Percentiles rank a stretch among this genome's conserved stretches.
Conservation (phyloP, 2,797 vertebrate species). For the Schizopygopsis pylzovi region DNA sequence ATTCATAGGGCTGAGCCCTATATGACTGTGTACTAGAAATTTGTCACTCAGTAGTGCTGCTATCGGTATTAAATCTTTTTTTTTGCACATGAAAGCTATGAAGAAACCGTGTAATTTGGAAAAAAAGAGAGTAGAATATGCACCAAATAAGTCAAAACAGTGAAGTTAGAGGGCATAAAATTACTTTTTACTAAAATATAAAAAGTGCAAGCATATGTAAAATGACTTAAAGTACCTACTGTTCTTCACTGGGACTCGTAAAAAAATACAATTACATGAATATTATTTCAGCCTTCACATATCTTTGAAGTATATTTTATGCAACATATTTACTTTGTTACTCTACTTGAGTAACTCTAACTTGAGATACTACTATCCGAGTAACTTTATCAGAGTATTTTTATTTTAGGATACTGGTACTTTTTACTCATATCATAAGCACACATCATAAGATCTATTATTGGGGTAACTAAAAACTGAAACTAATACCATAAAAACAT, state of each 20-base stretch:
- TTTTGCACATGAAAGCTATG: not conserved
- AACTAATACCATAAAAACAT: not conserved
- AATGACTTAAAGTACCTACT: not conserved
- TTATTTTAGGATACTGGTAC: too few species aligned
- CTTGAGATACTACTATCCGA: not conserved
- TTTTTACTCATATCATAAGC: not conserved
- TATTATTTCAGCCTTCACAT: not conserved
- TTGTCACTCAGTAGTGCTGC: not conserved
- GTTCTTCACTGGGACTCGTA: not conserved
- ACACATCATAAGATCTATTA: not conserved
- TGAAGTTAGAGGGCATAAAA: not conserved
- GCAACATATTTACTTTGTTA: not conserved
- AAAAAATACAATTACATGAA: too few species aligned
- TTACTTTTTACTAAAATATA: too few species aligned
- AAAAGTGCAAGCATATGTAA: not conserved
- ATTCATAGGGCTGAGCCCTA: not conserved
- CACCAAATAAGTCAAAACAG: not conserved
- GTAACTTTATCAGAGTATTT: not conserved
- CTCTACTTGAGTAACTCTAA: not conserved
- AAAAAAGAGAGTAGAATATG: not conserved
- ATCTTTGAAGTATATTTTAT: not conserved
- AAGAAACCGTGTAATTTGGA: not conserved
- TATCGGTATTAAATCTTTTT: not conserved
- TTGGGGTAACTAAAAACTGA: not conserved
- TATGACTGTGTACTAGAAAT: not conserved